Evolutionary conservation across 2,888 invertebrate genomes (phyloP), one percentile per base, ranked within the genome.

Genomic region (Omphaloscelis lunosa): DNA sequence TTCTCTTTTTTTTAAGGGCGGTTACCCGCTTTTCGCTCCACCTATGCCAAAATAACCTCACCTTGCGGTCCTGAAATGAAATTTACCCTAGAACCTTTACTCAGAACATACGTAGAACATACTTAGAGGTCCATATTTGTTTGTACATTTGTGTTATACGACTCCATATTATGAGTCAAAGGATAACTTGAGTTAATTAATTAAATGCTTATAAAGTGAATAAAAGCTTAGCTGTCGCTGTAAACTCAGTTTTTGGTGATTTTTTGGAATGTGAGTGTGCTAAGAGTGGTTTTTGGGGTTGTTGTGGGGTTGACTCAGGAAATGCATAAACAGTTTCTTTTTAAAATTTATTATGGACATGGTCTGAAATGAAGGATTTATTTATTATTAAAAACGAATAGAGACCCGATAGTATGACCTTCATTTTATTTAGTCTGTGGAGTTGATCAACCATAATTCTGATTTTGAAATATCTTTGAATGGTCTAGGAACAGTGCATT

Each of bases 31-130:
- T 9, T 1, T 8, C 84, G 83, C 74, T 77, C 61, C 34, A n/a
- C 69, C 15, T 51, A 17, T 39, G 23, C 69, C 59, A 79, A 74
- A 79, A 77, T 61, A 72, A 5, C 76, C 82, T 45, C 9, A 27
- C 59, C 63, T 74, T 82, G 83, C 62, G 88, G 87, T 86, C 74
- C 82, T 77, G 70, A 89, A 91, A 91, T 89, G 84, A 90, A 91
- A 91, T 88, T 84, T 88, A 88, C 87, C 89, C 72, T 86, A 86
- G 89, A 90, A 88, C 87, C 89, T 86, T 89, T 85, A 77, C 87
- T 81, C 83, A 77, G 84, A 85, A 86, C 88, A 86, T 82, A 86
- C 88, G 89, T 87, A 77, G 84, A 85, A 86, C 88, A 86, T 82
- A 86, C 88, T 89, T 87, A 89, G 83, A 88, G 84, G 84, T 84